phyloP scores from a whole-genome alignment of 2,888 invertebrate species.

The Eurytoma californica region DNA sequence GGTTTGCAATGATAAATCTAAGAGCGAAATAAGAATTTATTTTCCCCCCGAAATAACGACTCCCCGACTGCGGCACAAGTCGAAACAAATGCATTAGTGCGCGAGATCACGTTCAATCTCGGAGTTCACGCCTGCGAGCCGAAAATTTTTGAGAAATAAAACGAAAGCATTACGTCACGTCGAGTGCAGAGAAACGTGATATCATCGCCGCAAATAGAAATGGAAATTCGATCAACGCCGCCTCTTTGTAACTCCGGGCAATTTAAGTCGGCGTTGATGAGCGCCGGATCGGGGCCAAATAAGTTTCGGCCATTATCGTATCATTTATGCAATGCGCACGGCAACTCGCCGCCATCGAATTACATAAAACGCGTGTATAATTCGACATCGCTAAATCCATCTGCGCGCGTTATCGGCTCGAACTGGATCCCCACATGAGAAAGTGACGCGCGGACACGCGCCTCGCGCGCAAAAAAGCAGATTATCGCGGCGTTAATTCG shows the following conservation, averaged over 20 bases:
- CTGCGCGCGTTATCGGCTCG: constrained; percentile 23
- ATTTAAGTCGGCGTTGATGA: constrained; percentile 26
- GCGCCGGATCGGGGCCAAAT: constrained; percentile 7
- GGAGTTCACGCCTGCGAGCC: constrained; percentile 3
- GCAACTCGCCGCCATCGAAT: background rate
- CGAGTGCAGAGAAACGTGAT: background rate
- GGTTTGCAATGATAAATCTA: background rate
- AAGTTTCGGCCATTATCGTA: constrained; percentile 40
- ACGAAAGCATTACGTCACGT: constrained; percentile 33
- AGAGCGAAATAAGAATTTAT: background rate
- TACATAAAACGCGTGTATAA: background rate
- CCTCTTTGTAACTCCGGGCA: constrained; percentile 22
- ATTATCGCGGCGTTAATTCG: constrained; percentile 24
- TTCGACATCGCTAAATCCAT: constrained; percentile 20
- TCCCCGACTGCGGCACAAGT: background rate
- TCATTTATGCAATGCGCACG: constrained; percentile 32
- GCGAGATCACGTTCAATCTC: constrained; percentile 15
- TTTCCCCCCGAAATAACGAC: background rate
- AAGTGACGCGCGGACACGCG: background rate
- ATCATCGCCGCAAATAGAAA: constrained; percentile 40
- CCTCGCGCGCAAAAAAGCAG: background rate
- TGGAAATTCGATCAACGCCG: constrained; percentile 41
- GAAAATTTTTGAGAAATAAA: constrained; percentile 23
- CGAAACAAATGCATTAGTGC: constrained; percentile 12
- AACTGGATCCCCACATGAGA: background rate